Base-by-base conservation (phyloP, 2,797 vertebrate species). In the Lepus townsendii region DNA sequence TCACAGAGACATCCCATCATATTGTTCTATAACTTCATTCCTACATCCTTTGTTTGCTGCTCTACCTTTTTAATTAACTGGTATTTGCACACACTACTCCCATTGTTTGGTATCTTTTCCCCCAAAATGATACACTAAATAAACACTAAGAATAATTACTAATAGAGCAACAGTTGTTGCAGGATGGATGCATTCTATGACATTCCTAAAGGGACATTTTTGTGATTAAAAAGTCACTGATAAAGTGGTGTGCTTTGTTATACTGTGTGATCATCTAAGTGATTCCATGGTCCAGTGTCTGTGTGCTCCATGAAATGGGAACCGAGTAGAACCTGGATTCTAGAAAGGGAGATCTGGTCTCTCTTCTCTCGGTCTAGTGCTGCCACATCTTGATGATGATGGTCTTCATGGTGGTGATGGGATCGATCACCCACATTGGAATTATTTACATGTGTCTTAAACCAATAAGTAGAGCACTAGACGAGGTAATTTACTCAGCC, bases 101-200 rank as follows among this genome's bases (percentile, higher is more conserved):
- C 24, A 76, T 57, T 95, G 72, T 94, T 96, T 94, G 27, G 20
- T 91, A 90, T 87, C 72, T 91, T 96, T 8, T 94, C 42, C 30
- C 50, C 35, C 13, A 54, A 77, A 96, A 76, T 57, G 54, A 83
- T 77, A 82, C 3, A 72, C 73, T 86, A 86, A 83, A 72, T 94
- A 92, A 95, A 93, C 30, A 35, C 26, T 86, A 86, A 24, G 42
- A 77, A 24, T 79, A 93, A 79, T 94, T 93, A 73, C 84, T 85
- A 82, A 65, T 77, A 16, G 35, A 20, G 50, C 73, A 78, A 62
- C 35, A 50, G 32, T 77, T 72, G n/a, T 35, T 50, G 62, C 8
- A 85, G 83, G 73, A 77, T 84, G n/a, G 38, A 13, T 50, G 24
- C 13, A 71, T 75, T 88, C 19, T 90, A n/a, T 82, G 38, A 17